Percentiles rank a stretch among this genome's conserved stretches.
Conservation (phyloP, 2,888 invertebrate species). For the Platycheirus rosarum region DNA sequence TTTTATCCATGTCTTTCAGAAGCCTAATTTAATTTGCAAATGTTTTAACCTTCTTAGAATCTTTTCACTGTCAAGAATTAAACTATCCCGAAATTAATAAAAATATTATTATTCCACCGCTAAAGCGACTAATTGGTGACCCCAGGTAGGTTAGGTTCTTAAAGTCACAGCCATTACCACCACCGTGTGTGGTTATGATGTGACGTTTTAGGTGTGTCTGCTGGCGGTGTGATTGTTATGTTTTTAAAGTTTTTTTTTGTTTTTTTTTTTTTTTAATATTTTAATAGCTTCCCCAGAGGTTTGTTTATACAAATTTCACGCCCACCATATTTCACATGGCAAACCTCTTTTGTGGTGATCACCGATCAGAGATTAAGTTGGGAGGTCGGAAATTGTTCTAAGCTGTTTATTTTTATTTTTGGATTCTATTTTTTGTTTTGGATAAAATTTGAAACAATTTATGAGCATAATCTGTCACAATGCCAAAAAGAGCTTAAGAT, state of each 20-base stretch:
- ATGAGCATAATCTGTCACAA: conserved; percentile 13
- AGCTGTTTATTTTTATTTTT: background rate
- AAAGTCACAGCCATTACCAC: background rate
- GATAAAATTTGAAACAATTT: conserved; percentile 14
- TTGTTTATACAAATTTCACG: conserved; percentile 43
- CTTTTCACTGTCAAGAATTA: background rate
- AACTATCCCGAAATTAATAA: background rate
- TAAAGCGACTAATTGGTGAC: conserved; percentile 19
- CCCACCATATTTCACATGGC: conserved; percentile 51
- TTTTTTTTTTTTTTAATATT: background rate
- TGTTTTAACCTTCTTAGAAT: too few relatives aligned
- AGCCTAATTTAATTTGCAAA: too few relatives aligned
- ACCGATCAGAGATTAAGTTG: conserved; percentile 1
- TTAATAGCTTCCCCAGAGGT: conserved; percentile 17
- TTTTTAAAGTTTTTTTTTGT: background rate
- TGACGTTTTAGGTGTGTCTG: conserved; percentile 27
- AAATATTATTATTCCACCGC: background rate
- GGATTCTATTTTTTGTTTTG: background rate
- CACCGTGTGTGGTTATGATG: conserved; percentile 16
- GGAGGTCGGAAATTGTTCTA: conserved; percentile 22
- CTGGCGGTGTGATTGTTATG: background rate
- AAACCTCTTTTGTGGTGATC: conserved; percentile 39
- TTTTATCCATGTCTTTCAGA: conserved; percentile 5
- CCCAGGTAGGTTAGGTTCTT: conserved; percentile 8
- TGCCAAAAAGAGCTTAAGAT: background rate